Percentiles rank a stretch among this genome's conserved stretches.
Conservation (phyloP, 2,797 vertebrate genomes). For the Muraenolepis orangiensis region DNA sequence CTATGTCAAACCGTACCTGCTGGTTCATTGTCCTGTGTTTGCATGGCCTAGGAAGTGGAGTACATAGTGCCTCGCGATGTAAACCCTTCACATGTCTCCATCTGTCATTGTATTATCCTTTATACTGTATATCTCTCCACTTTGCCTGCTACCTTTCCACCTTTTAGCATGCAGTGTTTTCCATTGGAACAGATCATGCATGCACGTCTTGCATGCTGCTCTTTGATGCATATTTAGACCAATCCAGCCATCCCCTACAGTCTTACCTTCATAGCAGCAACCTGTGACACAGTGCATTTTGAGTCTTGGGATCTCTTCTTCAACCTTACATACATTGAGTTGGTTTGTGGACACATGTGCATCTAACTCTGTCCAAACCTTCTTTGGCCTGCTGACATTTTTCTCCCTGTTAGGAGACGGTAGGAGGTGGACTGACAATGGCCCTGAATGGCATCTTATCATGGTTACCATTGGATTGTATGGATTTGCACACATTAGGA, state of each 20-base stretch:
- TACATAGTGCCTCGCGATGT: slow-evolving; percentile 9
- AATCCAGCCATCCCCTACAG: neutral
- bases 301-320: slow-evolving; percentile 2
- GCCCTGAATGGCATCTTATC: slow-evolving; percentile 19
- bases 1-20: slow-evolving; percentile 1
- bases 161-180: slow-evolving; percentile 29
- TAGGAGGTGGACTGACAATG: slow-evolving; percentile 31
- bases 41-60: slow-evolving; percentile 26
- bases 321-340: slow-evolving; percentile 3
- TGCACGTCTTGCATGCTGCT: slow-evolving; percentile 54
- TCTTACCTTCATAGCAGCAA: neutral
- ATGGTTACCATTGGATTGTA: slow-evolving; percentile 22
- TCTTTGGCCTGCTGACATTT: slow-evolving; percentile 22
- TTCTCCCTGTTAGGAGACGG: neutral
- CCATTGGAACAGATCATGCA: slow-evolving; percentile 25
- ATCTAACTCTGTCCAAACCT: slow-evolving; percentile 15
- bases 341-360: neutral
- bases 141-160: slow-evolving; percentile 7
- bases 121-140: slow-evolving; percentile 13
- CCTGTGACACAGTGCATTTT: neutral
- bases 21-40: slow-evolving; percentile 17
- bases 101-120: slow-evolving; percentile 10
- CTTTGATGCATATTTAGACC: neutral
- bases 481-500: slow-evolving; percentile 28
- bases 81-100: slow-evolving; percentile 17